phyloP scores from a whole-genome alignment of 1,140 invertebrate genomes.

The Meloidogyne hapla region DNA sequence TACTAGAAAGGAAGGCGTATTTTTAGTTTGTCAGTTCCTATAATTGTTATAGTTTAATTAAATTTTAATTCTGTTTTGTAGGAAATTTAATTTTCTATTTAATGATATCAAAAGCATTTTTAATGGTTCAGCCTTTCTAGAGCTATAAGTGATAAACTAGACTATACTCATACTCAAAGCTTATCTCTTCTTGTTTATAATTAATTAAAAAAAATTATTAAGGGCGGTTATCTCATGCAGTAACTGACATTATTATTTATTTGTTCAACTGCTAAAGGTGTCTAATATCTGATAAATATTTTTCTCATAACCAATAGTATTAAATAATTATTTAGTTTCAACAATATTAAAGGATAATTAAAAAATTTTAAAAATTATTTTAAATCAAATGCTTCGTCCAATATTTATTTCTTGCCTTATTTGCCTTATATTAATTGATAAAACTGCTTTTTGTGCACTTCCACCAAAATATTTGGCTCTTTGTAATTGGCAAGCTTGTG shows the following conservation, averaged over 20 bases:
- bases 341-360: too few species aligned
- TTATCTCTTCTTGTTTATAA: not conserved
- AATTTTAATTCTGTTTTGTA: not conserved
- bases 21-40: too few species aligned
- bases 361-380: too few species aligned
- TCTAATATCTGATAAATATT: too few species aligned
- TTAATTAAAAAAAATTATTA: not conserved
- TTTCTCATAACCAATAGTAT: too few species aligned
- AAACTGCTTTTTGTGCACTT: not conserved
- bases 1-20: too few species aligned
- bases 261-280: not conserved
- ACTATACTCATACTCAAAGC: not conserved
- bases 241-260: not conserved
- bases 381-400: not conserved
- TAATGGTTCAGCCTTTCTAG: not conserved
- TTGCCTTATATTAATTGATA: not conserved
- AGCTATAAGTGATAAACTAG: not conserved
- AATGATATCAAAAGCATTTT: not conserved
- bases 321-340: too few species aligned
- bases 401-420: not conserved
- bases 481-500: slow-evolving; percentile 24
- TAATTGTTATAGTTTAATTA: not conserved
- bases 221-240: not conserved
- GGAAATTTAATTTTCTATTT: not conserved
- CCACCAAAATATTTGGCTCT: slow-evolving; percentile 22